A percentile compares a stretch with the other conserved stretches of the same genome.
Conservation (phyloP, 2,113 vertebrate genomes). For the Pipa parva region DNA sequence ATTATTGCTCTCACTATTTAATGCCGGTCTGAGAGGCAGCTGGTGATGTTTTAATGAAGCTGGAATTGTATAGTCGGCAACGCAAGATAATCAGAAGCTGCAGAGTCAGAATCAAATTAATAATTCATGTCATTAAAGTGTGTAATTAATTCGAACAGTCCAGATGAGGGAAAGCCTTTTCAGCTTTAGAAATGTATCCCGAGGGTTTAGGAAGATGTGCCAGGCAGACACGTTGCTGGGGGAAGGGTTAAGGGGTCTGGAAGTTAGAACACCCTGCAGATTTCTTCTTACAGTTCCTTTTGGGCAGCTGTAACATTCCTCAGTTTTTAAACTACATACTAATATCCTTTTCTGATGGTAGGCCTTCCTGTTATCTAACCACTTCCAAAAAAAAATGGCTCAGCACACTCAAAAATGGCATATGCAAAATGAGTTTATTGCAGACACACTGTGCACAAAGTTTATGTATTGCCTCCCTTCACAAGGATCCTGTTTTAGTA, state of each 20-base stretch:
- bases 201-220: conserved; percentile 37
- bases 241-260: conserved; percentile 43
- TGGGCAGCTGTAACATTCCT: conserved; percentile 20
- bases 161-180: conserved; percentile 66
- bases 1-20: conserved; percentile 85
- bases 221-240: conserved; percentile 47
- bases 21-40: conserved; percentile 81
- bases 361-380: too few species aligned
- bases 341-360: not conserved
- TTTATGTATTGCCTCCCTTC: too few species aligned
- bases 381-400: too few species aligned
- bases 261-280: conserved; percentile 25
- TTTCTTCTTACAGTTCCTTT: conserved; percentile 9
- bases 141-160: conserved; percentile 90
- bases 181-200: conserved; percentile 41
- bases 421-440: too few species aligned
- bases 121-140: conserved; percentile 99
- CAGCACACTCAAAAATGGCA: too few species aligned
- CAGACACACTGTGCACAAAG: too few species aligned
- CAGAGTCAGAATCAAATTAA: conserved; percentile 98
- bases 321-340: not conserved
- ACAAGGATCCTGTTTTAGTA: too few species aligned
- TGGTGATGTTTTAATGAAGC: conserved; percentile 97
- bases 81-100: conserved; percentile 92
- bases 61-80: conserved; percentile 80